Percentiles rank a stretch among this genome's conserved stretches.
Conservation (phyloP, 2,113 vertebrate genomes). For the Girardinichthys multiradiatus region DNA sequence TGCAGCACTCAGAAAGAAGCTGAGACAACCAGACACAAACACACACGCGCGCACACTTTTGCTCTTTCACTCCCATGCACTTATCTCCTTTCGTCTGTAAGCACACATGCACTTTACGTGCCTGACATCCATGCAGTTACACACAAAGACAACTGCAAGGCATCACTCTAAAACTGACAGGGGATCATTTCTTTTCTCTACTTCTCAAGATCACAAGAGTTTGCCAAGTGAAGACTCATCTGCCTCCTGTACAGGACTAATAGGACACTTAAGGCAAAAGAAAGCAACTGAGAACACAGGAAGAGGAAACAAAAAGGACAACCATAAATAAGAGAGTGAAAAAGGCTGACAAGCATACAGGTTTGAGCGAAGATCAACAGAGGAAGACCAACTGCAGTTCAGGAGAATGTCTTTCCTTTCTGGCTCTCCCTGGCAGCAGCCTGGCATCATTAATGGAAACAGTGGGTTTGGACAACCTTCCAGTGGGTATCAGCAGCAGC, state of each 20-base stretch:
- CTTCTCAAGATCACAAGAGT: slow-evolving; percentile 47
- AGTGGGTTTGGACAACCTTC: slow-evolving; percentile 61
- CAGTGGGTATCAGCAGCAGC: slow-evolving; percentile 66
- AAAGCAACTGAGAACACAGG: slow-evolving; percentile 70
- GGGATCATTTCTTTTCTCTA: slow-evolving; percentile 34
- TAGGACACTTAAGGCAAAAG: slow-evolving; percentile 27
- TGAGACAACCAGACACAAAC: slow-evolving; percentile 64
- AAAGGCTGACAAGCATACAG: slow-evolving; percentile 18
- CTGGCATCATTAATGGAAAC: slow-evolving; percentile 56
- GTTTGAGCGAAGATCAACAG: slow-evolving; percentile 23
- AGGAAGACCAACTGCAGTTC: slow-evolving; percentile 30
- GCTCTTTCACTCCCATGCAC: slow-evolving; percentile 26
- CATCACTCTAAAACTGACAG: slow-evolving; percentile 35
- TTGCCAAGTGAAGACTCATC: slow-evolving; percentile 53
- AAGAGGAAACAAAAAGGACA: slow-evolving; percentile 19
- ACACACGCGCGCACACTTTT: slow-evolving; percentile 38
- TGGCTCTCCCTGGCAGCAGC: slow-evolving; percentile 69
- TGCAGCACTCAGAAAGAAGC: slow-evolving; percentile 72
- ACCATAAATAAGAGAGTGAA: slow-evolving; percentile 31
- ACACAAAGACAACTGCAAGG: slow-evolving; percentile 29
- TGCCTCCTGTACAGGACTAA: slow-evolving; percentile 48
- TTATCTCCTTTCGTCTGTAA: slow-evolving; percentile 40
- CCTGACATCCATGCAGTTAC: slow-evolving; percentile 21
- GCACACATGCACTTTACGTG: slow-evolving; percentile 35
- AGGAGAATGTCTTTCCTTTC: slow-evolving; percentile 82